These are phyloP conservation scores for Caradrina kadenii DNA, from an alignment of 2,888 invertebrate genomes.

Conservation along the genomic window DNA sequence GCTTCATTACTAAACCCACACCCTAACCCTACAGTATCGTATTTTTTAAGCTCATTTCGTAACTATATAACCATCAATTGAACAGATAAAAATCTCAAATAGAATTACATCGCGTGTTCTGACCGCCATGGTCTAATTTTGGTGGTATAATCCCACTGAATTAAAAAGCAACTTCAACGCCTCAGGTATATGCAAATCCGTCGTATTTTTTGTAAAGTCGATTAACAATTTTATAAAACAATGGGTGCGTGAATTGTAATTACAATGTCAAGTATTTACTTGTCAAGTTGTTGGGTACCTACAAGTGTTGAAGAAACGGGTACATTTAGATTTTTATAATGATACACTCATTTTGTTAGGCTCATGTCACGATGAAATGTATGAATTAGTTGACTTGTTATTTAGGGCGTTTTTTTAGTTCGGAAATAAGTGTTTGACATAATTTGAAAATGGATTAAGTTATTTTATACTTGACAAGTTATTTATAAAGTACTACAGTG, in stretches of 20 bases:
- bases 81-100: conserved; percentile 85
- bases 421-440: conserved; percentile 9
- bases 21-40: conserved; percentile 73
- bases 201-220: conserved; percentile 44
- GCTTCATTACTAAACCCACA: conserved; percentile 46
- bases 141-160: conserved; percentile 69
- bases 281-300: conserved; percentile 74
- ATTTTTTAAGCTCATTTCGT: conserved; percentile 82
- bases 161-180: conserved; percentile 54
- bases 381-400: conserved; percentile 55
- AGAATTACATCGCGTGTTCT: conserved; percentile 84
- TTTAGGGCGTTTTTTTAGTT: conserved; percentile 37
- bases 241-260: conserved; percentile 79
- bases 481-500: too few relatives aligned
- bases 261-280: conserved; percentile 82
- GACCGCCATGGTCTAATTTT: conserved; percentile 80
- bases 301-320: conserved; percentile 65
- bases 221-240: conserved; percentile 74
- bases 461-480: background rate
- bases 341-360: conserved; percentile 61
- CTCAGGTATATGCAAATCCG: conserved; percentile 54
- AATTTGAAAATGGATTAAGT: background rate
- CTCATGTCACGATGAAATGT: conserved; percentile 63
- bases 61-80: conserved; percentile 87
- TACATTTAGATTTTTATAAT: conserved; percentile 66